phyloP scores from a whole-genome alignment of 2,113 vertebrate genomes.

The Tor tambroides region DNA sequence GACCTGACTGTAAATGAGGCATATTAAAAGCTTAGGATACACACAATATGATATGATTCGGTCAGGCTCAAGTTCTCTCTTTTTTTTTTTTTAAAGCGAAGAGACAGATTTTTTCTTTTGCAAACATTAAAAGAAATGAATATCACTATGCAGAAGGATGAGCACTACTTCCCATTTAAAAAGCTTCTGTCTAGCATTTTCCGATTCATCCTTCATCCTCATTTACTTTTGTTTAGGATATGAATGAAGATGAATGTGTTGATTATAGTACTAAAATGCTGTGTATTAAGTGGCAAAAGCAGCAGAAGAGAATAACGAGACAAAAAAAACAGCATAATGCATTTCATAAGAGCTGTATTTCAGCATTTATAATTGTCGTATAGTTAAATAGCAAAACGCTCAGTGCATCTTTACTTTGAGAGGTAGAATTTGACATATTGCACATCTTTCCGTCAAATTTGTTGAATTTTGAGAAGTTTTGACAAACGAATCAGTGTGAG shows the following conservation, averaged over 20 bases:
- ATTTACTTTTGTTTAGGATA: not conserved
- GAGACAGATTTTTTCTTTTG: not conserved
- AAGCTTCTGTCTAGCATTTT: not conserved
- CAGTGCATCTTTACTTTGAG: not conserved
- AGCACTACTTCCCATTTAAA: not conserved
- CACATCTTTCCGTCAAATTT: not conserved
- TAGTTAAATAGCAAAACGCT: too few species aligned
- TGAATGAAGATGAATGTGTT: slow-evolving; percentile 13
- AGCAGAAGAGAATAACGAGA: not conserved
- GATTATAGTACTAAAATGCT: not conserved
- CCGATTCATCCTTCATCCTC: not conserved
- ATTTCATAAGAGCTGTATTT: not conserved
- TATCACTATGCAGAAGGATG: not conserved
- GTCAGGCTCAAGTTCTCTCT: not conserved
- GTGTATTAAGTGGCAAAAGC: not conserved
- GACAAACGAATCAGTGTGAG: not conserved
- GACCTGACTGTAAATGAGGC: too few species aligned
- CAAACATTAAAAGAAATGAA: not conserved
- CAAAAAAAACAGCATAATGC: not conserved
- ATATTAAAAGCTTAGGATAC: not conserved
- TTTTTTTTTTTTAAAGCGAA: too few species aligned
- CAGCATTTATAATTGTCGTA: not conserved
- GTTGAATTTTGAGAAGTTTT: not conserved
- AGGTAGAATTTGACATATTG: not conserved
- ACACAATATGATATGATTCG: not conserved